These are phyloP conservation scores for Heteromurus nitidus DNA, from an alignment of 2,888 invertebrate species.

Conservation along the genomic window DNA sequence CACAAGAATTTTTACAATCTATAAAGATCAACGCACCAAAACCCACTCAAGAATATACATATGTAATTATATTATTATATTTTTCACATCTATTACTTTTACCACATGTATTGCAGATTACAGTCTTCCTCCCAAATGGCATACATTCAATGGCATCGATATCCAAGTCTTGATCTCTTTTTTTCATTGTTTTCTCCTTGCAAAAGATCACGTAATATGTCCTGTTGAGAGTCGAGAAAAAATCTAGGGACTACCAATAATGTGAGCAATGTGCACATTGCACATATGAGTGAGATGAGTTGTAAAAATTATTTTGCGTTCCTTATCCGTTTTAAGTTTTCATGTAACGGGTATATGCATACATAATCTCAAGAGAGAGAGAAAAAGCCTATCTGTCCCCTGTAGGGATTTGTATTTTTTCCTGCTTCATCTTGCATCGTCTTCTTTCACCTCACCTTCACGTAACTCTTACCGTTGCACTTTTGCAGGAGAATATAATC, in stretches of 20 bases:
- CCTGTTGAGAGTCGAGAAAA: conserved; percentile 14
- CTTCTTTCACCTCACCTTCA: too few species aligned
- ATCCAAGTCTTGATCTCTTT: too few species aligned
- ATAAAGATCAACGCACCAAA: too few species aligned
- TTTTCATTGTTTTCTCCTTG: neutral
- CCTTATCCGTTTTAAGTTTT: conserved; percentile 15
- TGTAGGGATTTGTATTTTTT: conserved; percentile 11
- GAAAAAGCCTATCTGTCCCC: too few species aligned
- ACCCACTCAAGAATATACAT: too few species aligned
- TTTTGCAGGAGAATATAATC: neutral
- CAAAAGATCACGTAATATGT: conserved; percentile 18
- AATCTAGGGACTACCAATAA: neutral
- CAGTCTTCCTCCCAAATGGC: too few species aligned
- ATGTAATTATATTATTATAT: too few species aligned
- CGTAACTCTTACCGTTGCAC: too few species aligned
- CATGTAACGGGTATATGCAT: conserved; percentile 37
- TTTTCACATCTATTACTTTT: too few species aligned
- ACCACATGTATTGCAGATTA: too few species aligned
- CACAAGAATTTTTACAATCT: too few species aligned
- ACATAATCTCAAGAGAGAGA: neutral
- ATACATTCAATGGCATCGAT: too few species aligned
- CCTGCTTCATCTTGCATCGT: neutral
- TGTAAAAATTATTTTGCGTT: conserved; percentile 1
- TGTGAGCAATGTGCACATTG: neutral
- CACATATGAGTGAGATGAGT: neutral